Conservation (phyloP, 1,140 invertebrate genomes). For the Mylabris phalerata region DNA sequence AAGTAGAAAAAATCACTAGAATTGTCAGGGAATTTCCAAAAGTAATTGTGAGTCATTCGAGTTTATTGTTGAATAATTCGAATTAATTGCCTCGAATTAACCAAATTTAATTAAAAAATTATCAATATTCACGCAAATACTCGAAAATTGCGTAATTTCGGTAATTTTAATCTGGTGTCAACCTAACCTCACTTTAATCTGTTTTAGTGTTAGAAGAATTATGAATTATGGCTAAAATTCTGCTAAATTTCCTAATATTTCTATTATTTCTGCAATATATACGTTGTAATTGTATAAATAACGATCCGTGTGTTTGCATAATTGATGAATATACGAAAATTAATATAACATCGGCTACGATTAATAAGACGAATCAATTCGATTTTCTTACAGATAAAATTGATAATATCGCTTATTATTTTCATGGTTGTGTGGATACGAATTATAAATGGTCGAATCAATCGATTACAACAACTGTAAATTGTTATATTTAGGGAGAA, state of each 20-base stretch:
- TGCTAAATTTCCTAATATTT: slow-evolving; percentile 3
- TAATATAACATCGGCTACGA: slow-evolving; percentile 10
- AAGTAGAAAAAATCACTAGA: too few species aligned
- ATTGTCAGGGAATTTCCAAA: too few species aligned
- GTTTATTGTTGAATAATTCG: too few species aligned
- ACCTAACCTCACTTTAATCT: too few species aligned
- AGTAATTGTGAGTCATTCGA: too few species aligned
- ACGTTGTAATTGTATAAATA: slow-evolving; percentile 3
- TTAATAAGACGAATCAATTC: neutral
- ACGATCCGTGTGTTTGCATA: slow-evolving; percentile 16
- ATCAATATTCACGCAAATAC: too few species aligned
- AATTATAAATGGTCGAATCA: neutral
- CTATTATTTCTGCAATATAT: neutral
- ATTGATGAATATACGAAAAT: slow-evolving; percentile 19
- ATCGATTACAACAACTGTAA: neutral
- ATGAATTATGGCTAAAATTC: slow-evolving; percentile 18
- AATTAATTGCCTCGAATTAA: too few species aligned
- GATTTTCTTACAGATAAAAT: slow-evolving; percentile 3
- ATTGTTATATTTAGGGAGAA: neutral
- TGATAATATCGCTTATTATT: slow-evolving; percentile 21
- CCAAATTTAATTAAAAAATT: too few species aligned
- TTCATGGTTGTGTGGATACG: slow-evolving; percentile 17
- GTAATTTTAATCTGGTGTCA: too few species aligned
- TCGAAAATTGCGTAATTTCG: too few species aligned
- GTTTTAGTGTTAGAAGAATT: neutral